Evolutionary conservation across 2,113 vertebrate species (phyloP).

Genomic region (Rhombomys opimus): DNA sequence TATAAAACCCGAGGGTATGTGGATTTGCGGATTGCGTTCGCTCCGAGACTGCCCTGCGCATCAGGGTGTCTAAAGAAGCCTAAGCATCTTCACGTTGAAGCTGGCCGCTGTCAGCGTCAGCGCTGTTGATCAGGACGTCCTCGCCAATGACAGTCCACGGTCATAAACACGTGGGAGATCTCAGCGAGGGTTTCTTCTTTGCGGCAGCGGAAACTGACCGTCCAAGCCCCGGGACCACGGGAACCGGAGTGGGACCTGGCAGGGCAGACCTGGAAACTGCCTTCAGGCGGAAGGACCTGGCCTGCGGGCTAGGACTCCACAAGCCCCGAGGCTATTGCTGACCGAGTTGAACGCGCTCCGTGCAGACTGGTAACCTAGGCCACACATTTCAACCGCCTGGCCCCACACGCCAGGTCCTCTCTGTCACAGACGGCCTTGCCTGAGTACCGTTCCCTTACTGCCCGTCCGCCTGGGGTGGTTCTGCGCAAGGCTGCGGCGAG

Average conservation of each 20-base stretch:
- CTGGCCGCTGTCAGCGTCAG: background rate
- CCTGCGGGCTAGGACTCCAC: too few relatives aligned
- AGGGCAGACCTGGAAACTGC: background rate
- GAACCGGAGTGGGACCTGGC: background rate
- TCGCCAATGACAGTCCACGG: background rate
- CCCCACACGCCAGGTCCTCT: background rate
- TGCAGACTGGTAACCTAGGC: background rate
- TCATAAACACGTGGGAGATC: too few relatives aligned
- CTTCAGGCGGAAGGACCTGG: background rate
- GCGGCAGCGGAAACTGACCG: too few relatives aligned
- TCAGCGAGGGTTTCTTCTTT: background rate
- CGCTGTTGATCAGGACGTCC: background rate
- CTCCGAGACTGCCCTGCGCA: background rate
- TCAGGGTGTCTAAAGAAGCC: background rate
- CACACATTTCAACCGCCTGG: background rate
- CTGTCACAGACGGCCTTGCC: background rate
- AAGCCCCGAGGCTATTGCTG: background rate
- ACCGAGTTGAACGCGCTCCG: background rate
- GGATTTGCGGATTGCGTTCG: background rate
- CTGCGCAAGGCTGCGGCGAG: too few relatives aligned
- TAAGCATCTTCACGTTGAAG: background rate
- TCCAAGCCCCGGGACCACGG: too few relatives aligned
- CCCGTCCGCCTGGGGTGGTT: too few relatives aligned
- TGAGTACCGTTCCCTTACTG: background rate
- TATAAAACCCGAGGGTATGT: background rate